phyloP scores from a whole-genome alignment of 2,113 vertebrate genomes.

The Crotalus helleri region DNA sequence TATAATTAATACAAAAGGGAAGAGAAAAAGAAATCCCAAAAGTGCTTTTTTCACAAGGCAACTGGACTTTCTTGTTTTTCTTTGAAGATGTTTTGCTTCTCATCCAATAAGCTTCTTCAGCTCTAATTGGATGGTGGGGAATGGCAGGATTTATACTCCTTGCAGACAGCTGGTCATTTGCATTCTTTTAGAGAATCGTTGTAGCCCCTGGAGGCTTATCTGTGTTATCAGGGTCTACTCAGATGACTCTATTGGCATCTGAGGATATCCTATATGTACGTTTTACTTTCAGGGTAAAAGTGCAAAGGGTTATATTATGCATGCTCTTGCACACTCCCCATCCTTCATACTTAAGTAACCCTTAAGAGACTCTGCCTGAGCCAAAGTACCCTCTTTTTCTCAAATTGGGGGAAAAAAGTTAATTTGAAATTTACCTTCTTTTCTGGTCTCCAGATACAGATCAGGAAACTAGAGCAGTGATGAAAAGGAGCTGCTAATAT shows the following conservation, averaged over 20 bases:
- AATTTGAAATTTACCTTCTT: background rate
- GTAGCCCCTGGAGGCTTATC: no score
- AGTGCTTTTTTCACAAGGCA: no score
- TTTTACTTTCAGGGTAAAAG: background rate
- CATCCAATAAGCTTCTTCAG: no score
- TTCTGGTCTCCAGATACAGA: background rate
- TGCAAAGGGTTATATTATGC: background rate
- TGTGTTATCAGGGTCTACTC: no score
- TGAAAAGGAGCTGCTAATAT: background rate
- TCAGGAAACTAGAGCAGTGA: background rate
- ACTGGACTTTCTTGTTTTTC: no score
- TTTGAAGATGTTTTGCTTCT: no score
- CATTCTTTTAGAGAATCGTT: no score
- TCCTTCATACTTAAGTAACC: background rate
- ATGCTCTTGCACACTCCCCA: background rate
- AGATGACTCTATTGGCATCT: no score
- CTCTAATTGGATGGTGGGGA: no score
- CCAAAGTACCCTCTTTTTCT: background rate
- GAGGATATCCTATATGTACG: background rate
- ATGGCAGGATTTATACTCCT: no score
- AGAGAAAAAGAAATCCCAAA: background rate
- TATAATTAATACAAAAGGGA: conserved; percentile 5
- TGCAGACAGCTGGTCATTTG: no score
- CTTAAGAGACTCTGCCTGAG: background rate
- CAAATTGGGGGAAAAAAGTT: background rate